These are phyloP conservation scores for Apis cerana DNA, from an alignment of 1,140 invertebrate species.

Conservation along the genomic window DNA sequence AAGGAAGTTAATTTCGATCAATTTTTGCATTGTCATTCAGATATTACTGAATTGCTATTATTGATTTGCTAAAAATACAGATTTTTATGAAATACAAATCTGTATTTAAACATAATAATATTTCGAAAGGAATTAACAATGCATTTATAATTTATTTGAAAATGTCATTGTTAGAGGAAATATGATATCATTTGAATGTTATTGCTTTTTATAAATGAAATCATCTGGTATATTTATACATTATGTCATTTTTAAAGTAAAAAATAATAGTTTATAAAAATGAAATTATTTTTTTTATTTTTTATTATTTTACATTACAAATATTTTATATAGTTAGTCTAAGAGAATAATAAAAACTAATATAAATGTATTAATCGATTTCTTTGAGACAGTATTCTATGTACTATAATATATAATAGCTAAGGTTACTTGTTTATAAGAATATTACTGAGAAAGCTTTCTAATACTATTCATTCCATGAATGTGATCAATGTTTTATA, in stretches of 20 bases:
- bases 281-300: not conserved
- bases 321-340: not conserved
- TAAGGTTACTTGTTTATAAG: not conserved
- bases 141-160: too few species aligned
- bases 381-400: not conserved
- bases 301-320: not conserved
- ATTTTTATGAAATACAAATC: too few species aligned
- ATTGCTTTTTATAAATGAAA: not conserved
- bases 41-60: too few species aligned
- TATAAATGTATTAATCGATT: constrained; percentile 7
- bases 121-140: too few species aligned
- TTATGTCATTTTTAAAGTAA: not conserved
- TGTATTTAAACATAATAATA: too few species aligned
- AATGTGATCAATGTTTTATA: not conserved
- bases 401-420: not conserved
- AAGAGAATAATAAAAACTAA: not conserved
- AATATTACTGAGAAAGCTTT: not conserved
- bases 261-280: not conserved
- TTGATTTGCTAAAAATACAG: too few species aligned
- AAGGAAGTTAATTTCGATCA: too few species aligned
- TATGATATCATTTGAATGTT: not conserved
- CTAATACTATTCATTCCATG: too few species aligned
- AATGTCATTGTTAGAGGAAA: too few species aligned
- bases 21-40: too few species aligned
- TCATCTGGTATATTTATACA: not conserved